Conservation (phyloP, 35 echinoderm and acorn worm species). For the Lytechinus pictus region DNA sequence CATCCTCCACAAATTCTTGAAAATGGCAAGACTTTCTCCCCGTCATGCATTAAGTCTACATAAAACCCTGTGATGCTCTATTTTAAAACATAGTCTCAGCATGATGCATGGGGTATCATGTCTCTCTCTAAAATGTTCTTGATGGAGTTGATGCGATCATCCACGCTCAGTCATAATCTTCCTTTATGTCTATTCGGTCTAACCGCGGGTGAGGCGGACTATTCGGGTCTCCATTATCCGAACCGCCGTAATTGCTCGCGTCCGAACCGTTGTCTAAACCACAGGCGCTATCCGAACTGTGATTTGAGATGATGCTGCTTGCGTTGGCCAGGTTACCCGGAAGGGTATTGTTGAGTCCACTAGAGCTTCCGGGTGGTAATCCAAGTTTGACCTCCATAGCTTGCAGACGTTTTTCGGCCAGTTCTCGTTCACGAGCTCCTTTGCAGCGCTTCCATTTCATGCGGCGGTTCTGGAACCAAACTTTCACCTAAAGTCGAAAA, state of each 20-base stretch:
- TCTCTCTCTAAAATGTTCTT: not conserved
- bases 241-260: slow-evolving; percentile 50
- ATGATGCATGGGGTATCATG: not conserved
- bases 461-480: slow-evolving; percentile 98
- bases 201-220: slow-evolving; percentile 9
- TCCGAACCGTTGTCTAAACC: slow-evolving; percentile 74
- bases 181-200: slow-evolving; percentile 38
- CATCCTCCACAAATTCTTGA: not conserved
- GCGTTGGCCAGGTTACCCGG: slow-evolving; percentile 78
- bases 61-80: slow-evolving; percentile 30
- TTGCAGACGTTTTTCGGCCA: slow-evolving; percentile 91
- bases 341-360: slow-evolving; percentile 75
- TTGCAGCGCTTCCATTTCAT: slow-evolving; percentile 99
- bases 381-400: slow-evolving; percentile 97
- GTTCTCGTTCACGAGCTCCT: slow-evolving; percentile 95
- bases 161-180: slow-evolving; percentile 31
- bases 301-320: slow-evolving; percentile 46
- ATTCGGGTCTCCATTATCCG: slow-evolving; percentile 48
- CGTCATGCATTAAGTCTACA: not conserved
- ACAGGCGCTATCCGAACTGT: slow-evolving; percentile 59
- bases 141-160: not conserved
- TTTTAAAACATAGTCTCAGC: slow-evolving; percentile 1
- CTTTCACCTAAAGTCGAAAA: slow-evolving; percentile 80
- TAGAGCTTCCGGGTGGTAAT: slow-evolving; percentile 91
- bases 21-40: not conserved